These are phyloP conservation scores for Leucozona laternaria DNA, from an alignment of 2,888 invertebrate genomes.

Conservation along the genomic window DNA sequence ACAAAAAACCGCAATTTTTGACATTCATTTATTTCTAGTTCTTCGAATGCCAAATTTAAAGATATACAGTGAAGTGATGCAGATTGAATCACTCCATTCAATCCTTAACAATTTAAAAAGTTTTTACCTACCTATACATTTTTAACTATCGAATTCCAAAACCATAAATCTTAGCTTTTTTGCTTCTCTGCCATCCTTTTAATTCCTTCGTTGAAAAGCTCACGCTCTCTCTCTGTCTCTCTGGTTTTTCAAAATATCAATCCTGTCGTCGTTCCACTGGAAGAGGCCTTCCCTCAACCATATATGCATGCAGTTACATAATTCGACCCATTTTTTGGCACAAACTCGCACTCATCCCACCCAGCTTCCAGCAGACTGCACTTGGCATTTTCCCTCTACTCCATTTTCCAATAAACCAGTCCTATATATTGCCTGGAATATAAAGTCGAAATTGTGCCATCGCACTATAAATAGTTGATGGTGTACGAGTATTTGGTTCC, in stretches of 20 bases:
- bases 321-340: slow-evolving; percentile 67
- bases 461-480: slow-evolving; percentile 34
- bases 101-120: background rate
- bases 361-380: slow-evolving; percentile 81
- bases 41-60: too few species aligned
- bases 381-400: slow-evolving; percentile 84
- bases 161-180: background rate
- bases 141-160: background rate
- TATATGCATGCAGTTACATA: slow-evolving; percentile 62
- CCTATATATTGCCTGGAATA: slow-evolving; percentile 80
- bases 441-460: slow-evolving; percentile 66
- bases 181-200: background rate
- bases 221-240: background rate
- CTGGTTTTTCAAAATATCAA: background rate
- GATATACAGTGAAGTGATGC: too few species aligned
- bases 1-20: too few species aligned
- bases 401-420: slow-evolving; percentile 83
- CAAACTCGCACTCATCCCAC: slow-evolving; percentile 78
- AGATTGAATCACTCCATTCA: background rate
- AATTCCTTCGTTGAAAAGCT: slow-evolving; percentile 29
- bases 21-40: too few species aligned
- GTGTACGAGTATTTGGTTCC: slow-evolving; percentile 2
- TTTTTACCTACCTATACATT: too few species aligned
- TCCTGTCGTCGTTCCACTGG: slow-evolving; percentile 55
- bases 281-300: slow-evolving; percentile 38